phyloP scores from a whole-genome alignment of 2,888 invertebrate genomes.

The Drosophila planitibia region DNA sequence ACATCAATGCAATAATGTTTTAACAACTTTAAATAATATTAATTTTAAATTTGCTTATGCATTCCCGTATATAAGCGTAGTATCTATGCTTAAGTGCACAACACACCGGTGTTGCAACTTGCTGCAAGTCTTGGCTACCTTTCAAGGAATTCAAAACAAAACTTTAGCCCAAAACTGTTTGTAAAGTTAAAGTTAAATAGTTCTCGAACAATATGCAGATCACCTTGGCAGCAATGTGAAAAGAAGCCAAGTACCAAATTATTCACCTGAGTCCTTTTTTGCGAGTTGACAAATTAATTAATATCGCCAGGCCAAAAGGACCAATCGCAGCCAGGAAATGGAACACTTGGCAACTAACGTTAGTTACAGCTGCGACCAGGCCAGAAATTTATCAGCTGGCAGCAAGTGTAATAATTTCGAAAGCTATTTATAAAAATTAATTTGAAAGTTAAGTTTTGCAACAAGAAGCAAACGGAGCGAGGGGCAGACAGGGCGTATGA shows the following conservation, averaged over 20 bases:
- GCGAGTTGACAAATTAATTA: slow-evolving; percentile 63
- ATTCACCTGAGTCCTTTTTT: slow-evolving; percentile 23
- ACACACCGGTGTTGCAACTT: slow-evolving; percentile 1
- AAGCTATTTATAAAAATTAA: slow-evolving; percentile 68
- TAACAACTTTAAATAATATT: background rate
- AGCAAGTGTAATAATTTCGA: slow-evolving; percentile 54
- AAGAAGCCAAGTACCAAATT: slow-evolving; percentile 18
- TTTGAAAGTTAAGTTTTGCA: slow-evolving; percentile 66
- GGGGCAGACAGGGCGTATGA: slow-evolving; percentile 48
- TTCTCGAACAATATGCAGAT: slow-evolving; percentile 7
- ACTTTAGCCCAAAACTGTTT: slow-evolving; percentile 23
- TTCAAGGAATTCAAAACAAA: slow-evolving; percentile 34
- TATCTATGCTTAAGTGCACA: slow-evolving; percentile 4
- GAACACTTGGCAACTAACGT: slow-evolving; percentile 49
- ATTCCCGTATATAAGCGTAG: background rate
- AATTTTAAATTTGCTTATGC: background rate
- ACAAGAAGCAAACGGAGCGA: slow-evolving; percentile 13
- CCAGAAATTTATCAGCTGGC: slow-evolving; percentile 29
- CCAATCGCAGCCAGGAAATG: slow-evolving; percentile 48
- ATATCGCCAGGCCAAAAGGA: slow-evolving; percentile 42
- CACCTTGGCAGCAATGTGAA: background rate
- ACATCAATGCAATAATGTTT: too few relatives aligned
- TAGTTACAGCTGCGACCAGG: slow-evolving; percentile 63
- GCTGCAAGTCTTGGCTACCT: slow-evolving; percentile 17
- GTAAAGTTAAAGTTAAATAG: slow-evolving; percentile 25